Percentiles rank a stretch among this genome's conserved stretches.
Evolutionary conservation across 2,888 invertebrate genomes (phyloP).

Genomic region (Teleiodes luculella): DNA sequence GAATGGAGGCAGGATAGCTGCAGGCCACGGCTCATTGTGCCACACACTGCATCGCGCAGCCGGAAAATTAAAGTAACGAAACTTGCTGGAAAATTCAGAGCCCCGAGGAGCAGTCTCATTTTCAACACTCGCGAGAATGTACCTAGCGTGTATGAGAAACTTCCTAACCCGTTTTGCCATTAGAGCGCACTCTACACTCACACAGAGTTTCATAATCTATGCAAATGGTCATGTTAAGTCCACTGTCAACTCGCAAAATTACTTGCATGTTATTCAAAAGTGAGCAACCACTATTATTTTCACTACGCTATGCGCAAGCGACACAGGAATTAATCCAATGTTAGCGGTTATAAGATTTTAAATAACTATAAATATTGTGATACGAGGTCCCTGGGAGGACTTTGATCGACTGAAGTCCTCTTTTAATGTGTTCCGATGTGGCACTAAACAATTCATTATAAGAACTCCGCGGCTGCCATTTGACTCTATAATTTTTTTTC

Average conservation of each 20-base stretch:
- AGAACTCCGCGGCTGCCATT: too few relatives aligned
- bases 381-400: too few relatives aligned
- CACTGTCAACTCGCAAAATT: background rate
- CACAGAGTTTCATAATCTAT: conserved; percentile 7
- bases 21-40: conserved; percentile 55
- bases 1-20: conserved; percentile 39
- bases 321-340: too few relatives aligned
- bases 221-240: conserved; percentile 2
- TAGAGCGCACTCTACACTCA: background rate
- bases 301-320: background rate
- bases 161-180: background rate
- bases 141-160: background rate
- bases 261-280: background rate
- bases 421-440: too few relatives aligned
- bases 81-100: conserved; percentile 45
- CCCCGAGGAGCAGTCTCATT: conserved; percentile 32
- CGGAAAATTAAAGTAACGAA: conserved; percentile 68
- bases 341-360: too few relatives aligned
- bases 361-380: too few relatives aligned
- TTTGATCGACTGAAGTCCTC: too few relatives aligned
- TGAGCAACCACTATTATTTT: background rate
- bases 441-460: too few relatives aligned
- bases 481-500: too few relatives aligned
- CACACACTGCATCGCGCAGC: conserved; percentile 37
- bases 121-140: conserved; percentile 20